Evolutionary conservation across 2,888 invertebrate genomes (phyloP).

Genomic region (Sepioteuthis lessoniana): DNA sequence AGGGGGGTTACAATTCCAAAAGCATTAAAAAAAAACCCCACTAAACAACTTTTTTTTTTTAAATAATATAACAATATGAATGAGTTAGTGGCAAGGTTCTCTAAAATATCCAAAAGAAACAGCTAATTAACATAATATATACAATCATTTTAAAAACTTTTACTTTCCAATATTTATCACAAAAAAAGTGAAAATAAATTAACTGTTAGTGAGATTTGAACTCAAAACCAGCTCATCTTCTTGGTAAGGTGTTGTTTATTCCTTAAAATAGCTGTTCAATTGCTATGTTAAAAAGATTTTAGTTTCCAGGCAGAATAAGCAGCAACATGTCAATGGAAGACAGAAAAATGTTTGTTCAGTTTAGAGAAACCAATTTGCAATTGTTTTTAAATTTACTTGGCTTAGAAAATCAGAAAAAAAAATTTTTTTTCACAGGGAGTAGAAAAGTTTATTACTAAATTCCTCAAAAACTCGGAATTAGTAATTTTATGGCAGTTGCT

Average conservation of each 20-base stretch:
- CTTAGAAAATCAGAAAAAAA: neutral
- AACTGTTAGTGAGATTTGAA: neutral
- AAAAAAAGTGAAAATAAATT: neutral
- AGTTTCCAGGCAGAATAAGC: neutral
- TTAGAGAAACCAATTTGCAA: neutral
- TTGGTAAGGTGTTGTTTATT: neutral
- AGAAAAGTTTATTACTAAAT: neutral
- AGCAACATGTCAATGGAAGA: neutral
- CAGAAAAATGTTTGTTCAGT: neutral
- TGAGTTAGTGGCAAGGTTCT: neutral
- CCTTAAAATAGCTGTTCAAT: neutral
- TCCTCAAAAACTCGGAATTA: neutral
- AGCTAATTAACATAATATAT: neutral
- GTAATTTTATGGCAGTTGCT: neutral
- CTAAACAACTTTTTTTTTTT: too few relatives aligned
- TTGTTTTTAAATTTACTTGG: neutral
- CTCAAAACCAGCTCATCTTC: neutral
- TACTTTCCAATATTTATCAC: neutral
- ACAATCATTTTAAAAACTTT: neutral
- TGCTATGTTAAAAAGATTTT: neutral
- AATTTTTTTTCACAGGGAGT: neutral
- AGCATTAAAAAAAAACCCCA: too few relatives aligned
- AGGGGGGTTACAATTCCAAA: neutral
- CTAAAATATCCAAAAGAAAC: neutral
- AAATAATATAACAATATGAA: neutral